A percentile compares a stretch with the other conserved stretches of the same genome.
Conservation (phyloP, 2,888 invertebrate species). For the Perdita meconis region DNA sequence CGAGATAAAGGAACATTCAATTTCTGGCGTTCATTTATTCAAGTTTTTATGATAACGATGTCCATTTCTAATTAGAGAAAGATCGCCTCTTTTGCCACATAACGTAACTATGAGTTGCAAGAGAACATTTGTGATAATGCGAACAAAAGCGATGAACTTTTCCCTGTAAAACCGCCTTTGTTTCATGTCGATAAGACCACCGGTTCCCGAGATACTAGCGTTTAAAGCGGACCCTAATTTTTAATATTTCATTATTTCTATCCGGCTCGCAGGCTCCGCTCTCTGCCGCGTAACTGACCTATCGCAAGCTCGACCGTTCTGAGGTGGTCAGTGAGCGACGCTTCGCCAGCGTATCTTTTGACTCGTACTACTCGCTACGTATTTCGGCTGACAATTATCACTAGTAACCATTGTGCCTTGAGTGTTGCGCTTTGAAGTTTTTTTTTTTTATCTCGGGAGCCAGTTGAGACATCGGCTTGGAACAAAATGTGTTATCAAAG, state of each 20-base stretch:
- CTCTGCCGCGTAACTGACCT: background rate
- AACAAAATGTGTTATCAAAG: slow-evolving; percentile 12
- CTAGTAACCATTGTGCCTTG: background rate
- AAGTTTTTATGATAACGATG: no score
- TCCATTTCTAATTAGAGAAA: no score
- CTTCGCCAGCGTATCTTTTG: background rate
- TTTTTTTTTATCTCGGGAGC: background rate
- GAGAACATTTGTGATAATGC: background rate
- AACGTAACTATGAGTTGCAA: background rate
- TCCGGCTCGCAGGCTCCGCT: background rate
- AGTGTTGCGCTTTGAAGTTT: background rate
- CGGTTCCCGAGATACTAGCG: slow-evolving; percentile 16
- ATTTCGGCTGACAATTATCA: slow-evolving; percentile 9
- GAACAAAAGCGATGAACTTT: background rate
- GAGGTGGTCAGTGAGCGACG: background rate
- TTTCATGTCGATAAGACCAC: background rate
- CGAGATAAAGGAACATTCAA: no score
- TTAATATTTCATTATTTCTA: background rate
- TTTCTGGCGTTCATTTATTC: no score
- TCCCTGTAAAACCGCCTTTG: background rate
- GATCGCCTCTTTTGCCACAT: no score
- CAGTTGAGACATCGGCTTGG: slow-evolving; percentile 1
- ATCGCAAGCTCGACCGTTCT: background rate
- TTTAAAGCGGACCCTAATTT: slow-evolving; percentile 1
- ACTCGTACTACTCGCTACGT: background rate